A percentile compares a stretch with the other conserved stretches of the same genome.
Evolutionary conservation across 1,140 invertebrate species (phyloP).

Genomic region (Zaprionus capensis): DNA sequence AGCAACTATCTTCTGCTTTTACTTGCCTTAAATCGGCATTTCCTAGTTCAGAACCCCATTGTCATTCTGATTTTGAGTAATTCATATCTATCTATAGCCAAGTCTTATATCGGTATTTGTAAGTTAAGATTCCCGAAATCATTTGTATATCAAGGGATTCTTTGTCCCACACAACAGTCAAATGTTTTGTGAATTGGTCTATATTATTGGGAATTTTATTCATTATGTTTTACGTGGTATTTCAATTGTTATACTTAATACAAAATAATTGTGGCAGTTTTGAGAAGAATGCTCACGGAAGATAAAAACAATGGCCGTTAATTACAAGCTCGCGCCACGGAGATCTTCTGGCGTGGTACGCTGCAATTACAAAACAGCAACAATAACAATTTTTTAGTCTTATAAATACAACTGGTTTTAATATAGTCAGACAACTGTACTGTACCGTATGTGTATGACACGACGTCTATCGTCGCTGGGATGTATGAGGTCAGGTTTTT

Average conservation of each 20-base stretch:
- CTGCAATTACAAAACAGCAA: conserved; percentile 47
- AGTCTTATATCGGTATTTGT: too few relatives aligned
- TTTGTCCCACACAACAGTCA: not conserved
- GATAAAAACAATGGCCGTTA: conserved; percentile 60
- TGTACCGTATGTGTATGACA: conserved; percentile 86
- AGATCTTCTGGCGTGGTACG: conserved; percentile 84
- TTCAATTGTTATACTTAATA: conserved; percentile 69
- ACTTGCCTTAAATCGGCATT: not conserved
- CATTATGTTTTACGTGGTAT: conserved; percentile 46
- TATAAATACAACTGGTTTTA: not conserved
- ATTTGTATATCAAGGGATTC: not conserved
- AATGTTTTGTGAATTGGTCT: conserved; percentile 25
- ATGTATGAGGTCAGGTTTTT: conserved; percentile 87
- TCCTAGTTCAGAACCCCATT: not conserved
- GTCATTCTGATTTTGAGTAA: not conserved
- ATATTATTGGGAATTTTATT: conserved; percentile 77
- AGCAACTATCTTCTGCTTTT: not conserved
- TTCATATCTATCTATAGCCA: not conserved
- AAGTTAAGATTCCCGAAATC: too few relatives aligned
- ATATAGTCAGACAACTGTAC: not conserved
- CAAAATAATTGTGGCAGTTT: conserved; percentile 72
- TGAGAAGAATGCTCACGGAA: conserved; percentile 74
- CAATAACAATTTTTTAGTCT: not conserved
- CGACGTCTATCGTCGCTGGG: conserved; percentile 86
- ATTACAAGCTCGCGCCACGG: conserved; percentile 76